Percentiles rank a stretch among this genome's conserved stretches.
Evolutionary conservation across 2,113 vertebrate genomes (phyloP).

Genomic region (Hassar affinis): DNA sequence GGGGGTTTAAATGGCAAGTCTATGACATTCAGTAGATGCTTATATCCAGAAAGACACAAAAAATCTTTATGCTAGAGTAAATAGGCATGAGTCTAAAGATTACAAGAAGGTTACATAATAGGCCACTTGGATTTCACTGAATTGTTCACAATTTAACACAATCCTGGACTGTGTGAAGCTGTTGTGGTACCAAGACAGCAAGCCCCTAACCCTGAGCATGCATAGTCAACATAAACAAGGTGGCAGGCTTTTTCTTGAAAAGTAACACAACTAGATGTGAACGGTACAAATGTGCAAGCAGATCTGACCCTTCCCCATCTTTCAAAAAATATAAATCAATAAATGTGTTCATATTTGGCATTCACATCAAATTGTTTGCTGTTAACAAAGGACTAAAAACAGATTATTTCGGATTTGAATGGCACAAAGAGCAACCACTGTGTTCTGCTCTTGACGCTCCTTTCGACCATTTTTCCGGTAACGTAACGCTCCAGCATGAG

Average conservation of each 20-base stretch:
- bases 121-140: background rate
- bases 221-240: background rate
- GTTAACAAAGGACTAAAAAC: too few relatives aligned
- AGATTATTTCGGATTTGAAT: too few relatives aligned
- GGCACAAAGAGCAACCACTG: too few relatives aligned
- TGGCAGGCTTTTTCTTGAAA: background rate
- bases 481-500: too few relatives aligned
- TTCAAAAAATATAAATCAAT: too few relatives aligned
- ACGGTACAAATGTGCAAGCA: too few relatives aligned
- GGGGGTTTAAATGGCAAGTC: background rate
- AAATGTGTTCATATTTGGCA: too few relatives aligned
- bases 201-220: background rate
- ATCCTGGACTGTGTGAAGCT: background rate
- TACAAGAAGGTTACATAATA: background rate
- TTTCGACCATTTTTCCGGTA: too few relatives aligned
- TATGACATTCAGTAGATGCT: background rate
- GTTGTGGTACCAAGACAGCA: background rate
- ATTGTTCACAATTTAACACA: background rate
- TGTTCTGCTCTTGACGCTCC: too few relatives aligned
- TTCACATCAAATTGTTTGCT: too few relatives aligned
- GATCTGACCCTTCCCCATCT: too few relatives aligned
- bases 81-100: background rate
- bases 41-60: background rate
- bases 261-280: too few relatives aligned
- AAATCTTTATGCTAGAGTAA: background rate